Percentiles rank a stretch among this genome's conserved stretches.
These are phyloP conservation scores for Hycleus cichorii DNA, from an alignment of 1,140 invertebrate genomes.

Conservation along the genomic window DNA sequence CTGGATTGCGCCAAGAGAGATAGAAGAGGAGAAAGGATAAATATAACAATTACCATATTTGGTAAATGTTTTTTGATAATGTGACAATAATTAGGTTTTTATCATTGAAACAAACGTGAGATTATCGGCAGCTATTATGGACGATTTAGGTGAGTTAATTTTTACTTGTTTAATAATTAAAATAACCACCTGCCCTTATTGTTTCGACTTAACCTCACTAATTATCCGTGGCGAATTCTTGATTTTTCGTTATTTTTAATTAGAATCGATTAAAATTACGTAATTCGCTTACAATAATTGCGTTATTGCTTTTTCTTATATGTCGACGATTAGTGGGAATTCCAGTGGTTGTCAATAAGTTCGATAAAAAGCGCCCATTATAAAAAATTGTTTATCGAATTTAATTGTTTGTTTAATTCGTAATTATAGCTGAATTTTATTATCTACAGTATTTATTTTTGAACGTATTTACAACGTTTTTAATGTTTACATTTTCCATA, in stretches of 20 bases:
- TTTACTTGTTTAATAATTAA: not conserved
- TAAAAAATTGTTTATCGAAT: not conserved
- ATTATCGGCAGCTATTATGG: conserved; percentile 10
- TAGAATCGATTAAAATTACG: no score
- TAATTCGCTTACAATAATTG: no score
- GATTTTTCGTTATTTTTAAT: no score
- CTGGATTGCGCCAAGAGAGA: conserved; percentile 1
- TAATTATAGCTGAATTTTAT: not conserved
- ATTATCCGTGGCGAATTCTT: no score
- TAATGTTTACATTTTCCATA: no score
- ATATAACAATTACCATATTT: not conserved
- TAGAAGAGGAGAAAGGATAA: no score
- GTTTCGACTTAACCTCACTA: no score
- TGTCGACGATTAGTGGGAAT: no score
- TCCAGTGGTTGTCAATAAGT: no score
- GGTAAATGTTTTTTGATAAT: not conserved
- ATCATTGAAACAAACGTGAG: not conserved
- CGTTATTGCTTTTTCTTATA: no score
- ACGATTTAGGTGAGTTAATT: conserved; percentile 16
- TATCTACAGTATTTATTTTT: not conserved
- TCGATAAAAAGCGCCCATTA: not conserved
- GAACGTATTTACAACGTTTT: not conserved
- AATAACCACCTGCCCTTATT: conserved; percentile 11
- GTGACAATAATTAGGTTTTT: not conserved
- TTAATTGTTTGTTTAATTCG: not conserved